phyloP scores from a whole-genome alignment of 2,797 vertebrate genomes.

The Hippoglossus hippoglossus region DNA sequence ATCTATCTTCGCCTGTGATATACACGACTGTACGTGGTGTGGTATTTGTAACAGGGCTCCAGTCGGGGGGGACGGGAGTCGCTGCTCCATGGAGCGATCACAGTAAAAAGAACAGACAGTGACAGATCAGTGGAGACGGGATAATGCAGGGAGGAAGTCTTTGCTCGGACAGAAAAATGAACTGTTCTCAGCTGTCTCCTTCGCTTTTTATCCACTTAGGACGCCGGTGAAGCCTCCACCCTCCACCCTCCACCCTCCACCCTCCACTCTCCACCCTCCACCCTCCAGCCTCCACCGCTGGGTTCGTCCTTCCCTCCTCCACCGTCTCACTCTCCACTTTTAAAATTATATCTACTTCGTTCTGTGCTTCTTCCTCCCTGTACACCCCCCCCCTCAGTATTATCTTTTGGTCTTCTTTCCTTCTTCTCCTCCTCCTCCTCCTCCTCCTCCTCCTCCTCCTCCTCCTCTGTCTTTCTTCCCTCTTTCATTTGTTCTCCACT shows the following conservation, averaged over 20 bases:
- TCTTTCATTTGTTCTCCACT: conserved; percentile 80
- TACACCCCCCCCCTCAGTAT: conserved; percentile 39
- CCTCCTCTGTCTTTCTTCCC: conserved; percentile 57
- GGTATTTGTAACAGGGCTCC: conserved; percentile 23
- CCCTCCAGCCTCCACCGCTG: conserved; percentile 39
- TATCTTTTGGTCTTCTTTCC: conserved; percentile 60
- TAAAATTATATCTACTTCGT: conserved; percentile 67
- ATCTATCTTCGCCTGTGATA: too few relatives aligned
- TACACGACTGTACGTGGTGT: neutral
- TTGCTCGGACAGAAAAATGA: conserved; percentile 65
- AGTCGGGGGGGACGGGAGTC: conserved; percentile 18
- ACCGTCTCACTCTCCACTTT: conserved; percentile 54
- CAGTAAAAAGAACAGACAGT: conserved; percentile 18
- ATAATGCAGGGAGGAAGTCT: conserved; percentile 53
- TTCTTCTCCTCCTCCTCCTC: conserved; percentile 28
- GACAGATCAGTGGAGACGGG: conserved; percentile 57
- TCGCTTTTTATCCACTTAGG: conserved; percentile 75
- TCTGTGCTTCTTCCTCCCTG: conserved; percentile 43
- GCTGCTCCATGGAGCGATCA: conserved; percentile 21
- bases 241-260: conserved; percentile 54
- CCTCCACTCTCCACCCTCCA: conserved; percentile 44
- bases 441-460: conserved; percentile 10
- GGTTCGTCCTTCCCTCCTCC: conserved; percentile 63
- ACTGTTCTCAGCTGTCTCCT: conserved; percentile 66
- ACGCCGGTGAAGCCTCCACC: conserved; percentile 40